Percentiles rank a stretch among this genome's conserved stretches.
Evolutionary conservation across 2,797 vertebrate species (phyloP).

Genomic region (Taeniopygia guttata): DNA sequence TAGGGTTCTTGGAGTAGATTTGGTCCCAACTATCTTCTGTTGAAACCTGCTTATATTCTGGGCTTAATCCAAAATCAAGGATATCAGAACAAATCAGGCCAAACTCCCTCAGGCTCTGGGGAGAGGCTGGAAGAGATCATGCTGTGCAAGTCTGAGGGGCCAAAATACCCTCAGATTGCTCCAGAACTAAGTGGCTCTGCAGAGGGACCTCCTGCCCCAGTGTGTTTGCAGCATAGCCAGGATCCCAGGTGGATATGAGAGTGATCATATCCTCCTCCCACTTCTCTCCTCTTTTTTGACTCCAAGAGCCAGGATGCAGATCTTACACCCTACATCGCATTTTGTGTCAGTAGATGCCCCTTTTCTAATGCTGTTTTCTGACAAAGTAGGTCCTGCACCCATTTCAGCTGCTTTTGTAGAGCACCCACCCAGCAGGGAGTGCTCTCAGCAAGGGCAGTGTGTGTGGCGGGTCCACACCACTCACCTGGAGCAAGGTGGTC

Average conservation of each 20-base stretch:
- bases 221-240: background rate
- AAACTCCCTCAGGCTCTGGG: background rate
- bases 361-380: background rate
- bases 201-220: background rate
- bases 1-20: background rate
- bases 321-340: background rate
- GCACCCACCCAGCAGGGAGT: background rate
- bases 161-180: background rate
- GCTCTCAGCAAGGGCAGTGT: background rate
- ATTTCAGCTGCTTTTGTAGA: background rate
- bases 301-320: background rate
- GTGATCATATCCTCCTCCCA: background rate
- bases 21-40: background rate
- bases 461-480: background rate
- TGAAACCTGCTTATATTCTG: background rate
- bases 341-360: background rate
- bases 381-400: background rate
- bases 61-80: background rate
- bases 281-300: background rate
- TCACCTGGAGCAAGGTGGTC: background rate
- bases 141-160: background rate
- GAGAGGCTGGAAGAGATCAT: background rate
- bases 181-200: background rate
- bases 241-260: background rate
- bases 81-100: background rate